Base-by-base conservation (phyloP, 2,797 vertebrate genomes). In the Neosilurus mollespiculum region DNA sequence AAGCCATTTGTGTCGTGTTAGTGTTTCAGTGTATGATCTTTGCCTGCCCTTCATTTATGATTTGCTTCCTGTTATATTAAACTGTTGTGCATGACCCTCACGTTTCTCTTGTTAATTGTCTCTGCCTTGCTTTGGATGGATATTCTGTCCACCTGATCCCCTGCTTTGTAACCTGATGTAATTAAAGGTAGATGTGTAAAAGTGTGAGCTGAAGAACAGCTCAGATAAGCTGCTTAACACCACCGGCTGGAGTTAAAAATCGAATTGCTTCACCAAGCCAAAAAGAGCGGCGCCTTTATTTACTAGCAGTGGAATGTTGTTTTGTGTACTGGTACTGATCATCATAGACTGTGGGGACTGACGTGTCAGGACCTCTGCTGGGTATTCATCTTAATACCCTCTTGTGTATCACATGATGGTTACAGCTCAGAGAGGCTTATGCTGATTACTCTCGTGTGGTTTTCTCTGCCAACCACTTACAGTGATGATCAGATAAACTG, bases 211-310 rank as follows among this genome's bases (percentile, higher is more conserved):
- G 26, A 58, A 75, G 10, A 58, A 15, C 53, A 58, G 53, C 9
- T 58, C 72, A 30, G 53, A 58, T 56, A 75, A 75, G 53, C 53
- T 75, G 53, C 72, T 53, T 71, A 53, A 5, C 69, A 71, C 12
- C 22, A 24, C 53, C 53, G 20, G 26, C 16, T 56, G 53, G 26
- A 58, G 16, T 58, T 58, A 2, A 43, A 43, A 43, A 43, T 43
- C 37, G 6, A 5, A 61, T 77, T 12, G 8, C 12, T 73, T 54
- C 8, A 24, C 14, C 49, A 73, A 54, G 51, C 43, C 12, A 7
- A 72, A 51, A 15, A 16, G 2, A 11, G 37, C 14, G n/a, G 69
- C 4, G 4, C 22, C 4, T 71, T 5, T 49, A n/a, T 49, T 71
- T 6, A n/a, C 37, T 0, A 24, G 49, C 12, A 14, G 26, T n/a